Evolutionary conservation across 2,888 invertebrate genomes (phyloP), one percentile per base, ranked within the genome.

Genomic region (Gisinianus flammeolus): DNA sequence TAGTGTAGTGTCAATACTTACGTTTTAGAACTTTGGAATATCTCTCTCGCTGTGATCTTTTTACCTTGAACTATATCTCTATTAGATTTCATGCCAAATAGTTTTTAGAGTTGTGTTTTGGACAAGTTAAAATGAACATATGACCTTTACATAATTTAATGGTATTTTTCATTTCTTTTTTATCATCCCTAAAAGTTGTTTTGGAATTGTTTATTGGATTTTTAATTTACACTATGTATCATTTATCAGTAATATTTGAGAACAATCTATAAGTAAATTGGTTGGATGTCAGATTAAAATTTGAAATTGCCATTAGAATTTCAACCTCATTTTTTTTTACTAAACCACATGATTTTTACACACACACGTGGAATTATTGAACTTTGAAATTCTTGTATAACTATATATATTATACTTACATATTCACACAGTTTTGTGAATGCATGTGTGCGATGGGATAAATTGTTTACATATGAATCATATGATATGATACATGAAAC

Each of bases 51-150:
- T 69, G 22, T 69, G 69, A 69, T 33, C 69, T 54, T 52, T 44
- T 56, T 70, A 54, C 70, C 70, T 70, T 70, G 70, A 70, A 70
- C 70, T 54, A n/a, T 56, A 8, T 12, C 12, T 56, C 4, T 56
- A 56, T 56, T 12, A 56, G 6, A 56, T 56, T 56, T 12, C 19
- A 44, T 16, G 6, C 44, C 6, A n/a, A 35, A 12, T 35, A 35
- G 5, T 12, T 35, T 35, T 35, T 35, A 35, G 6, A 35, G 5
- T 35, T 35, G 35, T 35, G 12, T 35, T 8, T 35, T 8, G 35
- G 12, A 35, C 12, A 35, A 8, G 12, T 35, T 35, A 8, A 35
- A 8, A 8, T 35, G 12, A 35, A 35, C 5, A 35, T 35, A n/a
- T 35, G 35, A 35, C 35, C 35, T 35, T 35, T 35, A 35, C 12